These are phyloP conservation scores for Scylla paramamosain DNA, from an alignment of 1,140 invertebrate species.

Conservation along the genomic window DNA sequence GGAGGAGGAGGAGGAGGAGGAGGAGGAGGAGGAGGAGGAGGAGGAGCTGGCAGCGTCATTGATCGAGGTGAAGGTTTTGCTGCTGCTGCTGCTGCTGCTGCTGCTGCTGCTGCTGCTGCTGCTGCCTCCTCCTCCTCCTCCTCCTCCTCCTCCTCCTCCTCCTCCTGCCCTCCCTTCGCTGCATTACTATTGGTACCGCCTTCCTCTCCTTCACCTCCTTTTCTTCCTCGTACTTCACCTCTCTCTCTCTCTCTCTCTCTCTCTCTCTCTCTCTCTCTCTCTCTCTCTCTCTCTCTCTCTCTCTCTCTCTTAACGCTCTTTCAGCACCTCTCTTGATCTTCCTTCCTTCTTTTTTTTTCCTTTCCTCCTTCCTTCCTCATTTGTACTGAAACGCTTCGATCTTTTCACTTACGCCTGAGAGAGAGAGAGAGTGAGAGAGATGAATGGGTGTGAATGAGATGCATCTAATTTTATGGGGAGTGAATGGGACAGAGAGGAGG, in stretches of 20 bases:
- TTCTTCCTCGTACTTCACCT: not conserved
- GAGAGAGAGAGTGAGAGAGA: no score
- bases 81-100: no score
- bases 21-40: no score
- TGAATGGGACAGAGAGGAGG: no score
- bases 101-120: no score
- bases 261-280: slow-evolving; percentile 8
- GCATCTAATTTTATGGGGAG: no score
- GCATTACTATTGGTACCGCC: not conserved
- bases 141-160: not conserved
- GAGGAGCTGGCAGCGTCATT: no score
- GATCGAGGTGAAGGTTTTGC: no score
- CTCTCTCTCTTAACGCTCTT: not conserved
- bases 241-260: slow-evolving; percentile 14
- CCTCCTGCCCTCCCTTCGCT: not conserved
- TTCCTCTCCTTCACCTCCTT: not conserved
- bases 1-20: no score
- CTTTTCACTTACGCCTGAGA: no score
- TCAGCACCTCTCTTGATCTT: not conserved
- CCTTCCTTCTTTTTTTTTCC: not conserved
- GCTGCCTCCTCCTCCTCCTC: not conserved
- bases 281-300: not conserved
- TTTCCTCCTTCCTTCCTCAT: not conserved
- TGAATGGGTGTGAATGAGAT: no score
- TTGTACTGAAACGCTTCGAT: not conserved